phyloP scores from a whole-genome alignment of 1,140 invertebrate genomes.

The Cephus cinctus region DNA sequence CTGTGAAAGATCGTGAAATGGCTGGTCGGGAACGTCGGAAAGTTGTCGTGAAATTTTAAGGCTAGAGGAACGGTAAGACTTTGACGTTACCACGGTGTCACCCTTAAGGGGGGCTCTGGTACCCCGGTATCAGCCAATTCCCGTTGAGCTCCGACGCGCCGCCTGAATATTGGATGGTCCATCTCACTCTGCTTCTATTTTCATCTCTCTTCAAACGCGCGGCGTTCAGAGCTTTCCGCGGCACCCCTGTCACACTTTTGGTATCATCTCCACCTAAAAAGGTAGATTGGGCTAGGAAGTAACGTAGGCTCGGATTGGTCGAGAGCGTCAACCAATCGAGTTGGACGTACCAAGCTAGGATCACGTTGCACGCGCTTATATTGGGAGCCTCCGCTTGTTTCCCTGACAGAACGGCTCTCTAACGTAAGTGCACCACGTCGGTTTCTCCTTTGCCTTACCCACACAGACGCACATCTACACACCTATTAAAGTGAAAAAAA shows the following conservation, averaged over 20 bases:
- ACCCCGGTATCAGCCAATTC: not conserved
- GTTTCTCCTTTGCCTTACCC: constrained; percentile 31
- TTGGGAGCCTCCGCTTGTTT: constrained; percentile 64
- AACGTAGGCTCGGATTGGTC: constrained; percentile 55
- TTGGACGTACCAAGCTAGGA: constrained; percentile 59
- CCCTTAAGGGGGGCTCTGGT: not conserved
- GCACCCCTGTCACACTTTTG: constrained; percentile 37
- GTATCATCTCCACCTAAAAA: constrained; percentile 57
- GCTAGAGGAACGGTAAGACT: too few species aligned
- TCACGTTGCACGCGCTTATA: constrained; percentile 88
- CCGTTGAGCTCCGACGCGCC: too few species aligned
- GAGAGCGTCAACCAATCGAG: constrained; percentile 48
- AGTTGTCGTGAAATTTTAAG: too few species aligned
- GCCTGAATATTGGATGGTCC: too few species aligned
- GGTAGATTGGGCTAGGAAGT: constrained; percentile 55
- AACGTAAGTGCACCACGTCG: constrained; percentile 74
- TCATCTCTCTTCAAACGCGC: constrained; percentile 42
- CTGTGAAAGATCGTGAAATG: too few species aligned
- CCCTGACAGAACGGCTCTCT: constrained; percentile 89
- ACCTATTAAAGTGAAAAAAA: constrained; percentile 3
- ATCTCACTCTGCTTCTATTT: constrained; percentile 41
- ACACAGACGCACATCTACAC: constrained; percentile 16
- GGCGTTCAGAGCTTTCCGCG: constrained; percentile 36
- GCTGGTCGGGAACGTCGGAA: too few species aligned
- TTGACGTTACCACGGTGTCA: too few species aligned